Evolutionary conservation across 2,888 invertebrate species (phyloP).

Genomic region (Apodemia zela): DNA sequence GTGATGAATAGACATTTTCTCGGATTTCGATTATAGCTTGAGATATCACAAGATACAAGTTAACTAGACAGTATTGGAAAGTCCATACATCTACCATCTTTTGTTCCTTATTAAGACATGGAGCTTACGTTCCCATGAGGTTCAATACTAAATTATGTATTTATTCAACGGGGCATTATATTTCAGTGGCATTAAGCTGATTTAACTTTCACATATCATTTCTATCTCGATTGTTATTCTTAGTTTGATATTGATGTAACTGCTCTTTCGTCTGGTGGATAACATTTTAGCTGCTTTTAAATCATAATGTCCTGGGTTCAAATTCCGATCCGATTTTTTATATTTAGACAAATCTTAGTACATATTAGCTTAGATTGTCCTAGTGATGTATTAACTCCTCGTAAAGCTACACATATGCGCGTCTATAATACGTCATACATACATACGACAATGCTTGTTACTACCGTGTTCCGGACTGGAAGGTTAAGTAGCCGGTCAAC

Average conservation of each 20-base stretch:
- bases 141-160: constrained; percentile 21
- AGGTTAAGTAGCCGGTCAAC: too few species aligned
- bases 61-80: constrained; percentile 21
- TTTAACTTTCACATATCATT: constrained; percentile 13
- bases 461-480: too few species aligned
- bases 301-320: too few species aligned
- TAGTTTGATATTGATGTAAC: not conserved
- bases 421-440: too few species aligned
- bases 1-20: not conserved
- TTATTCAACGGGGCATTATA: constrained; percentile 17
- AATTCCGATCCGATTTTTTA: too few species aligned
- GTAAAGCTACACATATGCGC: too few species aligned
- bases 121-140: constrained; percentile 16
- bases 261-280: not conserved
- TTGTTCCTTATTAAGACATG: constrained; percentile 24
- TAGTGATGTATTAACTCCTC: too few species aligned
- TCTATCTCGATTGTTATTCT: constrained; percentile 16
- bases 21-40: not conserved
- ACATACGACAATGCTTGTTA: too few species aligned
- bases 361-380: too few species aligned
- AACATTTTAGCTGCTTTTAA: not conserved
- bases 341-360: too few species aligned
- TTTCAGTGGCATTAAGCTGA: constrained; percentile 14
- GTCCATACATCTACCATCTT: constrained; percentile 19
- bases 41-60: constrained; percentile 10